Conservation (phyloP, 2,888 invertebrate species). For the Cheilosia scutellata region DNA sequence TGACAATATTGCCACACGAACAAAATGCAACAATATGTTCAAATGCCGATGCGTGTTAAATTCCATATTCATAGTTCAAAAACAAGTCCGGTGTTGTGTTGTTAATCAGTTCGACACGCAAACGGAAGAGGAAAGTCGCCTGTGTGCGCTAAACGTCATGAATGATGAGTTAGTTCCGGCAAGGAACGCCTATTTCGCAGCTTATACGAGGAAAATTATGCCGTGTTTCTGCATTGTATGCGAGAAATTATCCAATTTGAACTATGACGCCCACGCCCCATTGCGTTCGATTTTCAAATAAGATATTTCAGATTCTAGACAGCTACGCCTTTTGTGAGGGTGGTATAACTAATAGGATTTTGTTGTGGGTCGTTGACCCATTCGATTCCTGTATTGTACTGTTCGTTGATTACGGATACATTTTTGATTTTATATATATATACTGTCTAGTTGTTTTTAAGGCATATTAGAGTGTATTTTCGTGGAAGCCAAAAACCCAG, state of each 20-base stretch:
- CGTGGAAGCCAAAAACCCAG: no score
- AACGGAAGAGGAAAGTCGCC: constrained; percentile 72
- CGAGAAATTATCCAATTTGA: constrained; percentile 62
- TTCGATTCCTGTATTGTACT: background rate
- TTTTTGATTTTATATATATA: no score
- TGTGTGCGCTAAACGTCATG: constrained; percentile 74
- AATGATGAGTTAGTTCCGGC: constrained; percentile 73
- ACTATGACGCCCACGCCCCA: constrained; percentile 56
- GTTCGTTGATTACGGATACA: background rate
- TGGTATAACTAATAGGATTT: background rate
- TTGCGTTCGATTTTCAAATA: constrained; percentile 63
- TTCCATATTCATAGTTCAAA: constrained; percentile 47
- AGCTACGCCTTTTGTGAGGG: constrained; percentile 49
- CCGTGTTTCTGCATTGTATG: background rate
- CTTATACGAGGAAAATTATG: constrained; percentile 22
- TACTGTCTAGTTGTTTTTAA: no score
- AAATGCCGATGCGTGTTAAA: constrained; percentile 57
- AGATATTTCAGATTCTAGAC: constrained; percentile 50
- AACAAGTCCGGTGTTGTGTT: constrained; percentile 11
- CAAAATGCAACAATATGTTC: constrained; percentile 25
- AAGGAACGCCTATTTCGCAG: constrained; percentile 69
- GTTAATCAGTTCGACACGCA: constrained; percentile 69
- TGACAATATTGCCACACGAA: constrained; percentile 4
- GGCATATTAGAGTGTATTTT: no score
- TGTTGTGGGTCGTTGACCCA: constrained; percentile 6